Conservation (phyloP, 2,888 invertebrate genomes). For the Thalpophila matura region DNA sequence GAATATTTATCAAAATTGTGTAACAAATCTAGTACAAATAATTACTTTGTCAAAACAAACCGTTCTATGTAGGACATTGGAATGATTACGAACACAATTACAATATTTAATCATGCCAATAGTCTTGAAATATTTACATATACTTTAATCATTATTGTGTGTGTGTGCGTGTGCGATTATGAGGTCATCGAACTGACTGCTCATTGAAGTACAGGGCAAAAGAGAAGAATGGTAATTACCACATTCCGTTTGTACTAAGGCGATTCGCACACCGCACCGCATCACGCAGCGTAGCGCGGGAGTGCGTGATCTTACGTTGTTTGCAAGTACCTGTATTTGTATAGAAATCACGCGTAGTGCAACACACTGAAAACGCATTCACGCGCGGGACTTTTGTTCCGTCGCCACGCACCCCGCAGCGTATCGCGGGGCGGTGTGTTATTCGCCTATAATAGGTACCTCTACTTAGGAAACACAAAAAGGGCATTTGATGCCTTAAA, state of each 20-base stretch:
- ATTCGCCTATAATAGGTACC: no score
- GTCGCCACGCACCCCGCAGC: no score
- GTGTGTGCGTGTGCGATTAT: background rate
- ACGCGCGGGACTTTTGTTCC: no score
- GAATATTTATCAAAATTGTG: conserved; percentile 32
- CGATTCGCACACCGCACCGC: no score
- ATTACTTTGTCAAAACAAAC: conserved; percentile 32
- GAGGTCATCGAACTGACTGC: background rate
- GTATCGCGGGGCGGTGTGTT: no score
- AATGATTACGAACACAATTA: conserved; percentile 73
- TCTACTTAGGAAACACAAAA: no score
- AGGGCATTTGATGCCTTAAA: no score
- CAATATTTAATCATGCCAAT: background rate
- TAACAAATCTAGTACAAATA: conserved; percentile 28
- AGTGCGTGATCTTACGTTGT: no score
- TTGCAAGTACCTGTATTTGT: no score
- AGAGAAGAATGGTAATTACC: background rate
- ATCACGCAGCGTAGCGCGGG: no score
- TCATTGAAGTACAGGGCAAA: background rate
- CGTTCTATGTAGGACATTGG: conserved; percentile 71
- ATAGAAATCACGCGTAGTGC: no score
- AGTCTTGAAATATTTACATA: background rate
- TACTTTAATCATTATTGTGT: conserved; percentile 16
- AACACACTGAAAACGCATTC: no score
- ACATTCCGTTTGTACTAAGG: background rate